Conservation (phyloP, 2,888 invertebrate species). For the Oscheius sp. region DNA sequence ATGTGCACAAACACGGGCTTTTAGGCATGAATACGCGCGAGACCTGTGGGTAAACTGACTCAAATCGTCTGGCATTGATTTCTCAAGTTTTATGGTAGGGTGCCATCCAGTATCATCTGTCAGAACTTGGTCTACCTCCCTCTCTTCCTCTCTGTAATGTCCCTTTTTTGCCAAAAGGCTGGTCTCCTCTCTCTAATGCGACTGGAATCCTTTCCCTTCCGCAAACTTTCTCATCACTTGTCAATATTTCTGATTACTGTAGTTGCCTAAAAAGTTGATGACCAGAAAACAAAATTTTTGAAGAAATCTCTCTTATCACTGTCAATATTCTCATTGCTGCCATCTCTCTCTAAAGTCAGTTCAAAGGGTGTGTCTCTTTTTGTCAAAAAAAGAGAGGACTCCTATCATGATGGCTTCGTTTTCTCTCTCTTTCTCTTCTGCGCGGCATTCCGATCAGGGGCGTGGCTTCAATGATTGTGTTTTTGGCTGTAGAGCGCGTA, state of each 20-base stretch:
- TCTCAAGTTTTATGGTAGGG: no score
- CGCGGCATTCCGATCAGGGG: conserved; percentile 29
- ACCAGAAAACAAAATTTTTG: no score
- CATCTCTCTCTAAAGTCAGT: not conserved
- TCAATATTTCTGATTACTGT: no score
- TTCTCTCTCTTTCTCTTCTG: not conserved
- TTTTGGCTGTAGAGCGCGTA: not conserved
- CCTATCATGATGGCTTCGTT: conserved; percentile 13
- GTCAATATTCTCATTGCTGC: no score
- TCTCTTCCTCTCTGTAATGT: not conserved
- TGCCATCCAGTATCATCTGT: no score
- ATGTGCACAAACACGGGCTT: conserved; percentile 17
- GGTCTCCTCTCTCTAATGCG: no score
- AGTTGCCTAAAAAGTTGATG: no score
- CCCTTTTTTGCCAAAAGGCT: not conserved
- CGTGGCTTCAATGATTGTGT: conserved; percentile 18
- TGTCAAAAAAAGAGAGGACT: not conserved
- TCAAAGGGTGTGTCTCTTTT: conserved; percentile 21
- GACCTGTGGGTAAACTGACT: not conserved
- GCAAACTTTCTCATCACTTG: no score
- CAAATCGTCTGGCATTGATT: no score
- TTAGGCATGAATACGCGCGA: conserved; percentile 15
- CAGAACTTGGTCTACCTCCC: not conserved
- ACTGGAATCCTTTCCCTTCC: no score
- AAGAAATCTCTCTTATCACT: no score